Evolutionary conservation across 2,888 invertebrate species (phyloP).

Genomic region (Brenthis hecate): DNA sequence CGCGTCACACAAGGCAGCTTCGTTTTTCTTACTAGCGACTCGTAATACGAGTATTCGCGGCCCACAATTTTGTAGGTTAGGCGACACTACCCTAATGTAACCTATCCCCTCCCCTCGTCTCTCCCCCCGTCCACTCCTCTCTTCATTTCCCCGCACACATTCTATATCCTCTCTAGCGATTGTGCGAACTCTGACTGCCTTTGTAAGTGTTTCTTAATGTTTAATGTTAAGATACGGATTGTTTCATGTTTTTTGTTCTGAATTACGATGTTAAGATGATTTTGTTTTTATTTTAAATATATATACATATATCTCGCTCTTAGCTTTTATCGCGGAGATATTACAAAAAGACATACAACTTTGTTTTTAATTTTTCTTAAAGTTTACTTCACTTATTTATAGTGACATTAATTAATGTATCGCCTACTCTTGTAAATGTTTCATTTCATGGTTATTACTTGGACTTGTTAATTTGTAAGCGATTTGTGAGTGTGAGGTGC

Average conservation of each 20-base stretch:
- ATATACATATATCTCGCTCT: background rate
- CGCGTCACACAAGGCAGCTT: conserved; percentile 61
- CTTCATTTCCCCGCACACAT: background rate
- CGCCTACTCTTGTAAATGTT: background rate
- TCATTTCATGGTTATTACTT: background rate
- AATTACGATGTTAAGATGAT: conserved; percentile 1
- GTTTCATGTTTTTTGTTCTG: conserved; percentile 33
- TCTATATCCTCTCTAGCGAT: background rate
- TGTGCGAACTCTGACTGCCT: conserved; percentile 31
- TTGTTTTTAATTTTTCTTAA: background rate
- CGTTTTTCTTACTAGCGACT: conserved; percentile 48
- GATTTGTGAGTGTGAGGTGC: conserved; percentile 8
- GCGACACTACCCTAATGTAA: background rate
- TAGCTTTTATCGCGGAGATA: background rate
- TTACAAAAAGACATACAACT: too few species aligned
- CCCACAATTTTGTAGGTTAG: background rate
- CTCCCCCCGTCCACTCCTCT: background rate
- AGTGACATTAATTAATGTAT: background rate
- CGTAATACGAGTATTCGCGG: conserved; percentile 16
- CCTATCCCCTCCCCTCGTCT: background rate
- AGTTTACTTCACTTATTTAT: background rate
- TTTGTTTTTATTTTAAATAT: conserved; percentile 17
- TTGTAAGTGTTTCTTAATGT: conserved; percentile 28
- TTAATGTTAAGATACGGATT: conserved; percentile 32
- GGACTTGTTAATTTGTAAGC: conserved; percentile 7